A percentile compares a stretch with the other conserved stretches of the same genome.
Evolutionary conservation across 1,140 invertebrate species (phyloP).

Genomic region (Leptoteleia sp.): DNA sequence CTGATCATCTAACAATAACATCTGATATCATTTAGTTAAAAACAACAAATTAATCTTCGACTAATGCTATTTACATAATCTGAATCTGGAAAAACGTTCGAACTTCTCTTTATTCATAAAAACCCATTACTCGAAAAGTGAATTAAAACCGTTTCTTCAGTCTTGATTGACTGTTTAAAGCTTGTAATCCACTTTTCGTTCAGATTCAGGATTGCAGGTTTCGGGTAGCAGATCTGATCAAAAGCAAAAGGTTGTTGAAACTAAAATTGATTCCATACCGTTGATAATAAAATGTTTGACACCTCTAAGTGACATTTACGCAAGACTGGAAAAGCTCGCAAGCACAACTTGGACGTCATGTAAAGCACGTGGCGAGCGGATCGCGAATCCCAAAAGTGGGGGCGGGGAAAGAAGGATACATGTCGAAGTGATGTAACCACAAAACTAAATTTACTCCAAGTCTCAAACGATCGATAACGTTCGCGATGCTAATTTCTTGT

Average conservation of each 20-base stretch:
- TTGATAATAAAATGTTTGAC: constrained; percentile 20
- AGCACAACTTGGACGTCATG: constrained; percentile 37
- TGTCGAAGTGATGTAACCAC: constrained; percentile 26
- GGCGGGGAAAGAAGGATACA: background rate
- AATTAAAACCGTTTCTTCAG: constrained; percentile 13
- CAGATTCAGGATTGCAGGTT: constrained; percentile 50
- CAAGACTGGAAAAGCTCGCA: constrained; percentile 57
- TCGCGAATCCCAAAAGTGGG: constrained; percentile 37
- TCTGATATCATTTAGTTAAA: no score
- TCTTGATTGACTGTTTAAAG: background rate
- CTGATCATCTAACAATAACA: no score
- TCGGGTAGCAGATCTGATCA: constrained; percentile 72
- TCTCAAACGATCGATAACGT: constrained; percentile 16
- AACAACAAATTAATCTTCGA: no score
- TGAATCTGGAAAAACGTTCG: background rate
- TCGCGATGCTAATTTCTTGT: constrained; percentile 27
- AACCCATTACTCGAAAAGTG: constrained; percentile 54
- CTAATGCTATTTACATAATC: no score
- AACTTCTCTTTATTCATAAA: constrained; percentile 64
- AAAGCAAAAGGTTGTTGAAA: constrained; percentile 65
- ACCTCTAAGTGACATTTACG: constrained; percentile 43
- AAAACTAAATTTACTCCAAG: constrained; percentile 18
- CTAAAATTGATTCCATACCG: constrained; percentile 26
- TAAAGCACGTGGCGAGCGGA: constrained; percentile 50
- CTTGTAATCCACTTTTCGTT: constrained; percentile 59